Percentiles rank a stretch among this genome's conserved stretches.
Evolutionary conservation across 2,797 vertebrate genomes (phyloP).

Genomic region (Etheostoma nigrum): DNA sequence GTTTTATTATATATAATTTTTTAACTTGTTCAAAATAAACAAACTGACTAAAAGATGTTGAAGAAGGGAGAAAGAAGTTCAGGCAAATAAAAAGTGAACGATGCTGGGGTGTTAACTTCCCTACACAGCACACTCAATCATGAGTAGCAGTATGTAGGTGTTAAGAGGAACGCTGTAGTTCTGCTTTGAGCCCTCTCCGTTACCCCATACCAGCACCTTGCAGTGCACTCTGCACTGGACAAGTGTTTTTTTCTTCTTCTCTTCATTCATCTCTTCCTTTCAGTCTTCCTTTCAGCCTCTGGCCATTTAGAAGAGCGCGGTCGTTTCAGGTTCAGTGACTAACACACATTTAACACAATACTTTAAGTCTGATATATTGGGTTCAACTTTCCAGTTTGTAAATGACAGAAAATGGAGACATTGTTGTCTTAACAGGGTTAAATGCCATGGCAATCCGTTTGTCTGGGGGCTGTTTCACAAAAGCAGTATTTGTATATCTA

Average conservation of each 20-base stretch:
- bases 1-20: too few species aligned
- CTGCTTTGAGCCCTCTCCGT: conserved; percentile 8
- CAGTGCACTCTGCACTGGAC: conserved; percentile 54
- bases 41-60: background rate
- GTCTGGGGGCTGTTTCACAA: background rate
- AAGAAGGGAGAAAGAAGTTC: conserved; percentile 1
- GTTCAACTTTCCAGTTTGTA: conserved; percentile 39
- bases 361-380: conserved; percentile 47
- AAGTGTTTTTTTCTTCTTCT: conserved; percentile 16
- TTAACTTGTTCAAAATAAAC: too few species aligned
- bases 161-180: background rate
- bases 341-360: conserved; percentile 59
- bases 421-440: background rate
- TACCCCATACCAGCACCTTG: conserved; percentile 39
- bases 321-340: conserved; percentile 78
- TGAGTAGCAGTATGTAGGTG: background rate
- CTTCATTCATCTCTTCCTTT: conserved; percentile 62
- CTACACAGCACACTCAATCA: background rate
- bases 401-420: conserved; percentile 20
- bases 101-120: background rate
- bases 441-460: too few species aligned
- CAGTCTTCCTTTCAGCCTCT: conserved; percentile 46
- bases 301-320: conserved; percentile 56
- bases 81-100: conserved; percentile 16
- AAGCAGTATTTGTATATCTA: too few species aligned